Evolutionary conservation across 2,797 vertebrate genomes (phyloP).

Genomic region (Phoxinus dragarum): DNA sequence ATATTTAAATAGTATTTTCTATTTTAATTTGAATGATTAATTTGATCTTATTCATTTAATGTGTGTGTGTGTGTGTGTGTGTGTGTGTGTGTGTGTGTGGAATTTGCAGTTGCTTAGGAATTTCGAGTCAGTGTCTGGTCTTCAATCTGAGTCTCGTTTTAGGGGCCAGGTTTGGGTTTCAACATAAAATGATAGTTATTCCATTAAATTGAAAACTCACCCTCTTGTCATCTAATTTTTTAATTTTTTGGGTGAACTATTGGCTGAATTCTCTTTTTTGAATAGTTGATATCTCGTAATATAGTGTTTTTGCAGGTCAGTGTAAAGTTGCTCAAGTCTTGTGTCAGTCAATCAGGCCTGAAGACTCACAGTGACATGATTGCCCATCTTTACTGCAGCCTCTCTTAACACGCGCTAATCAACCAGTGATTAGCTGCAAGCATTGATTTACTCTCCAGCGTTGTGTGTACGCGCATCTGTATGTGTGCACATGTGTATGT

Average conservation of each 20-base stretch:
- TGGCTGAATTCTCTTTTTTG: neutral
- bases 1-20: neutral
- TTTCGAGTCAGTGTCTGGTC: neutral
- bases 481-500: slow-evolving; percentile 28
- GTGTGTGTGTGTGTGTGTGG: neutral
- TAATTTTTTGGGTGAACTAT: neutral
- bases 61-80: neutral
- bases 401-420: slow-evolving; percentile 61
- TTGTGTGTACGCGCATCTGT: neutral
- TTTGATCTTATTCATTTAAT: neutral
- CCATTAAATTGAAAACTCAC: neutral
- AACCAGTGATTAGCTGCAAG: slow-evolving; percentile 54
- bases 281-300: neutral
- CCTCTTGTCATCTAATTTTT: neutral
- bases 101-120: neutral
- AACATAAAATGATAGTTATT: neutral
- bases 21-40: neutral
- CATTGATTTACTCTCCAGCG: slow-evolving; percentile 61
- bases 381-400: neutral
- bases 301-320: neutral
- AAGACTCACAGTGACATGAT: slow-evolving; percentile 15
- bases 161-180: neutral
- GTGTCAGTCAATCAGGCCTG: slow-evolving; percentile 2
- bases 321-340: slow-evolving; percentile 6
- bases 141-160: neutral